These are phyloP conservation scores for Nyctereutes procyonoides DNA, from an alignment of 2,113 vertebrate genomes.

Conservation along the genomic window DNA sequence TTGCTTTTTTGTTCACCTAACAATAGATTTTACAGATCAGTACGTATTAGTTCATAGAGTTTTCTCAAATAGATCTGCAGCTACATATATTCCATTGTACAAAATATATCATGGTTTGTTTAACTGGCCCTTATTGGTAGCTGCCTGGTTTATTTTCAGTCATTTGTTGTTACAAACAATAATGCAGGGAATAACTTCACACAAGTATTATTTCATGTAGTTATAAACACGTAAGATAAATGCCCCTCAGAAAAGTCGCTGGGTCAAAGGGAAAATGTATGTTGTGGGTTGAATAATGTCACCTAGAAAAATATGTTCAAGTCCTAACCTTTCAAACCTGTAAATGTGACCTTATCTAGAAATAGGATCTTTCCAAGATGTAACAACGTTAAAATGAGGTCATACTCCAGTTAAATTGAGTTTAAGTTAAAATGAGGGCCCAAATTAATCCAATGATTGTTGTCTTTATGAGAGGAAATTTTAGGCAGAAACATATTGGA, in stretches of 20 bases:
- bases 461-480: background rate
- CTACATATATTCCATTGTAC: background rate
- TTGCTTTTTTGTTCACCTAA: background rate
- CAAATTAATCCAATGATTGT: background rate
- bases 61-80: background rate
- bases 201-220: background rate
- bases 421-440: background rate
- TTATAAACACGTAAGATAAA: background rate
- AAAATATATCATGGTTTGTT: background rate
- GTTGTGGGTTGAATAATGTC: background rate
- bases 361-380: background rate
- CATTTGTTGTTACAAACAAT: background rate
- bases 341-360: background rate
- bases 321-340: background rate
- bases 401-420: background rate
- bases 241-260: background rate
- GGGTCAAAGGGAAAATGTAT: background rate
- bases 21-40: no score
- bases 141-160: background rate
- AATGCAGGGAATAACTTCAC: background rate
- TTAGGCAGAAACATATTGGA: background rate
- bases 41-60: background rate
- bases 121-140: background rate
- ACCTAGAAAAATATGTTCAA: background rate
- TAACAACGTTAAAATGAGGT: background rate